phyloP scores from a whole-genome alignment of 1,140 invertebrate genomes.

The Caenorhabditis latens region DNA sequence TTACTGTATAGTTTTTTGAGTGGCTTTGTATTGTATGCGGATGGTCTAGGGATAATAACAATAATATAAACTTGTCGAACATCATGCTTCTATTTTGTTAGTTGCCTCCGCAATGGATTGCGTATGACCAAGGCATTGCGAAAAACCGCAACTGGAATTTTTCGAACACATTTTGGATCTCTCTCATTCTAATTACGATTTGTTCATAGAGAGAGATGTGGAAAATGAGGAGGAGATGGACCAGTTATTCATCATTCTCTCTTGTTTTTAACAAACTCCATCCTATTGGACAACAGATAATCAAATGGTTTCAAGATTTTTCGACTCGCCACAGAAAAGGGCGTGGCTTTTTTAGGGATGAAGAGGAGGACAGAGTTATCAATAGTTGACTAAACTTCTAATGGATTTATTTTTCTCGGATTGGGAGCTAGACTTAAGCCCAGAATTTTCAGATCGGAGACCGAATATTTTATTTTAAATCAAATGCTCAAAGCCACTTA shows the following conservation, averaged over 20 bases:
- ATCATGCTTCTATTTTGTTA: slow-evolving; percentile 23
- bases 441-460: too few species aligned
- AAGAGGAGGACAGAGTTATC: not conserved
- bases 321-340: not conserved
- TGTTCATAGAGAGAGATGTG: not conserved
- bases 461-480: too few species aligned
- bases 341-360: not conserved
- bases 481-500: too few species aligned
- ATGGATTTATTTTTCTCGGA: too few species aligned
- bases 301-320: slow-evolving; percentile 53
- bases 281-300: not conserved
- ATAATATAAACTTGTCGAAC: slow-evolving; percentile 56
- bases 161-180: slow-evolving; percentile 41
- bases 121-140: not conserved
- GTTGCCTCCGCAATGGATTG: slow-evolving; percentile 3
- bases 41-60: slow-evolving; percentile 41
- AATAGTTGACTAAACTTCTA: too few species aligned
- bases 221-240: not conserved
- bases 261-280: slow-evolving; percentile 14
- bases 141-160: slow-evolving; percentile 29
- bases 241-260: slow-evolving; percentile 45
- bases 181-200: slow-evolving; percentile 47
- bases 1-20: slow-evolving; percentile 49
- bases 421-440: too few species aligned
- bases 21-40: slow-evolving; percentile 23